These are phyloP conservation scores for Poeciliopsis retropinna DNA, from an alignment of 2,113 vertebrate genomes.

Conservation along the genomic window DNA sequence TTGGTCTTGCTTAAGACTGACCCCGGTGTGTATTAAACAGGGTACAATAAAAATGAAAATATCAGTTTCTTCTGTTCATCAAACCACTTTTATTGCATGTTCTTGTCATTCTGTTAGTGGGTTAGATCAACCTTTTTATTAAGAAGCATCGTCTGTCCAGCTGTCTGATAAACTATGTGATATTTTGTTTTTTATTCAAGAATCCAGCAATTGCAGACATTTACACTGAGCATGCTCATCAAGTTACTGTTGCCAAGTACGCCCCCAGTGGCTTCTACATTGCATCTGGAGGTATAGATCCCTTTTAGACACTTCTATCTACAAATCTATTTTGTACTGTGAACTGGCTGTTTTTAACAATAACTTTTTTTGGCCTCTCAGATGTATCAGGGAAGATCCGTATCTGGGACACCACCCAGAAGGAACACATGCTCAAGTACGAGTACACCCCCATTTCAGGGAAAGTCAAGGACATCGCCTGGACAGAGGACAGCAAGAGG, in stretches of 20 bases:
- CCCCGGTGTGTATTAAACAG: neutral
- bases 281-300: conserved; percentile 90
- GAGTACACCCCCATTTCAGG: conserved; percentile 94
- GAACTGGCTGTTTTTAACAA: neutral
- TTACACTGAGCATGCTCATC: conserved; percentile 96
- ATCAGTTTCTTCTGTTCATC: neutral
- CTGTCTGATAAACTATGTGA: neutral
- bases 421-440: conserved; percentile 94
- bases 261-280: conserved; percentile 96
- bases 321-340: neutral
- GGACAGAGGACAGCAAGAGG: conserved; percentile 97
- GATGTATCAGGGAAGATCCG: conserved; percentile 92
- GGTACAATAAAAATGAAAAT: neutral
- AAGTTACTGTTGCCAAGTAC: conserved; percentile 92
- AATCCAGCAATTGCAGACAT: conserved; percentile 94
- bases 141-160: neutral
- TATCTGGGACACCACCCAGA: conserved; percentile 99
- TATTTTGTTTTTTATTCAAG: conserved; percentile 70
- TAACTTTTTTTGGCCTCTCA: conserved; percentile 48
- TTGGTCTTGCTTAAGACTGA: neutral
- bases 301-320: neutral
- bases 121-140: neutral
- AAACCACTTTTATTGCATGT: neutral
- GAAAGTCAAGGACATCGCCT: conserved; percentile 93
- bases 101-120: neutral